Conservation (phyloP, 2,797 vertebrate species). For the Rhadinocentrus ornatus region DNA sequence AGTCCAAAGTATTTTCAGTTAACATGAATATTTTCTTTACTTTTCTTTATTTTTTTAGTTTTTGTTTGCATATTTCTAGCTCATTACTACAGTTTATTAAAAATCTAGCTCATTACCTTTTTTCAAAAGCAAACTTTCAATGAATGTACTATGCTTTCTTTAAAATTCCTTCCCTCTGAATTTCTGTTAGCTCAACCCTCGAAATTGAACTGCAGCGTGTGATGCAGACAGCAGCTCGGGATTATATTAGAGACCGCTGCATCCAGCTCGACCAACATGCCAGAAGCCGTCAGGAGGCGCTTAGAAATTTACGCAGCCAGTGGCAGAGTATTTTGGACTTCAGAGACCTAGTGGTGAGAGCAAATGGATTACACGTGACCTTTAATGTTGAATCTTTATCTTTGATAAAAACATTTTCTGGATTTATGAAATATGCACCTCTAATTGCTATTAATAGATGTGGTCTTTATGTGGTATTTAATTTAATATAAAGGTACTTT, state of each 20-base stretch:
- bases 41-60: too few species aligned
- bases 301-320: slow-evolving; percentile 74
- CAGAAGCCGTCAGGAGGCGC: slow-evolving; percentile 68
- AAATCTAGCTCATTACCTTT: neutral
- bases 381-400: slow-evolving; percentile 4
- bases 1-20: neutral
- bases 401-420: neutral
- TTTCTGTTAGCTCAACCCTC: slow-evolving; percentile 72
- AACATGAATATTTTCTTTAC: neutral
- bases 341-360: slow-evolving; percentile 81
- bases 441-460: slow-evolving; percentile 8
- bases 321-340: slow-evolving; percentile 84
- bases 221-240: slow-evolving; percentile 72
- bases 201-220: slow-evolving; percentile 81
- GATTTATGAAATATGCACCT: neutral
- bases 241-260: slow-evolving; percentile 75
- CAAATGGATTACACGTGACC: neutral
- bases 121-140: neutral
- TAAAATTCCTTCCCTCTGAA: neutral
- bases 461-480: too few species aligned
- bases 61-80: neutral
- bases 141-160: neutral
- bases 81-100: too few species aligned
- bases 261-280: slow-evolving; percentile 71
- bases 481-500: too few species aligned